Evolutionary conservation across 2,888 invertebrate species (phyloP).

Genomic region (Hydropsyche betteni): DNA sequence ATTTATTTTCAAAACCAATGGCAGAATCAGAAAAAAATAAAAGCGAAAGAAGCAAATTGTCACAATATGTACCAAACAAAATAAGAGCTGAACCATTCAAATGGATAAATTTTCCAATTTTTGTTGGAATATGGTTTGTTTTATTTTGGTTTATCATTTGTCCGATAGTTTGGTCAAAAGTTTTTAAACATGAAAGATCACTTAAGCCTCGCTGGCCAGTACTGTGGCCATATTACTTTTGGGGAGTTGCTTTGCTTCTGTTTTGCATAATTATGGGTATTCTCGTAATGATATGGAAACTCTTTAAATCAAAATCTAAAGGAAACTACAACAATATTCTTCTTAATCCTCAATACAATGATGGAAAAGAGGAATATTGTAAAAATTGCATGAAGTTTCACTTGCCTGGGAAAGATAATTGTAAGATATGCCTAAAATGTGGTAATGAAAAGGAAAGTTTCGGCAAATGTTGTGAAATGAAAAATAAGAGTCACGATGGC

Average conservation of each 20-base stretch:
- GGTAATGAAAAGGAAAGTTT: conserved; percentile 48
- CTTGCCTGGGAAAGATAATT: conserved; percentile 36
- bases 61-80: conserved; percentile 34
- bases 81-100: conserved; percentile 48
- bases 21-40: background rate
- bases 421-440: conserved; percentile 43
- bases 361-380: conserved; percentile 47
- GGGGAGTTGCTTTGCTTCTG: conserved; percentile 41
- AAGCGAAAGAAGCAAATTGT: background rate
- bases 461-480: conserved; percentile 40
- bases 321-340: conserved; percentile 45
- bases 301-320: conserved; percentile 30
- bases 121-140: conserved; percentile 45
- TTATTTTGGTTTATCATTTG: conserved; percentile 48
- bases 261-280: conserved; percentile 45
- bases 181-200: background rate
- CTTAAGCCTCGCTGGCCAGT: conserved; percentile 35
- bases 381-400: conserved; percentile 47
- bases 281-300: conserved; percentile 44
- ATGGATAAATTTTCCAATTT: conserved; percentile 49
- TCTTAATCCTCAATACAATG: conserved; percentile 48
- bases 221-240: conserved; percentile 42
- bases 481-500: conserved; percentile 39
- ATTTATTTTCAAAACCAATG: background rate
- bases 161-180: conserved; percentile 44